Evolutionary conservation across 2,113 vertebrate species (phyloP).

Genomic region (Cardinalis cardinalis): DNA sequence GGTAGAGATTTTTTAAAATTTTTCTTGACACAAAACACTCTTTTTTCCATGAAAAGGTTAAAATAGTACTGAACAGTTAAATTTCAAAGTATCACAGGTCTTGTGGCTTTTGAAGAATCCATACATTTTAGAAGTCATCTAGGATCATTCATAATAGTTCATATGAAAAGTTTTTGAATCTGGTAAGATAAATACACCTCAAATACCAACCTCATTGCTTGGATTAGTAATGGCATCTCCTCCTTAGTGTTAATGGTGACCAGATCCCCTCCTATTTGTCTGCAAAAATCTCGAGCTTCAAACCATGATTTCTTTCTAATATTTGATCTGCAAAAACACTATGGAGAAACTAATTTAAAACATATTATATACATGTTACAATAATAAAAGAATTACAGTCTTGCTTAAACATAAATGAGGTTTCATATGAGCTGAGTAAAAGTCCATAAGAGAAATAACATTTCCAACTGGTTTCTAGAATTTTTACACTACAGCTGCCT

Average conservation of each 20-base stretch:
- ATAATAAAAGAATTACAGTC: background rate
- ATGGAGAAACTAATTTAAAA: background rate
- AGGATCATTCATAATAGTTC: background rate
- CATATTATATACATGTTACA: background rate
- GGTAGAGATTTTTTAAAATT: fast-evolving
- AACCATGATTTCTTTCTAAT: slow-evolving; percentile 81
- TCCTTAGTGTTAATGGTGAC: slow-evolving; percentile 72
- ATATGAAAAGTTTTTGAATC: background rate
- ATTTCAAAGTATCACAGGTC: background rate
- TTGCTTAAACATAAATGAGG: background rate
- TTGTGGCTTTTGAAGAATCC: background rate
- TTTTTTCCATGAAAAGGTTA: background rate
- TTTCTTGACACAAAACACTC: background rate
- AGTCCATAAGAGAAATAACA: background rate
- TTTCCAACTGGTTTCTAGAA: background rate
- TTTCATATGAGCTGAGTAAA: background rate
- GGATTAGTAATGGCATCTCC: slow-evolving; percentile 39
- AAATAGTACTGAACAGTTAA: background rate
- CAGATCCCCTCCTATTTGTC: slow-evolving; percentile 83
- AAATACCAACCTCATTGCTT: slow-evolving; percentile 35
- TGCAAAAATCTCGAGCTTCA: slow-evolving; percentile 84
- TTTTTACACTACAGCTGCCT: background rate
- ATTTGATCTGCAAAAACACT: slow-evolving; percentile 52
- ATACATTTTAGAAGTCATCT: background rate
- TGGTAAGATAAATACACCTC: background rate